Evolutionary conservation across 2,888 invertebrate genomes (phyloP), one percentile per base, ranked within the genome.

Genomic region (Tillus elongatus): DNA sequence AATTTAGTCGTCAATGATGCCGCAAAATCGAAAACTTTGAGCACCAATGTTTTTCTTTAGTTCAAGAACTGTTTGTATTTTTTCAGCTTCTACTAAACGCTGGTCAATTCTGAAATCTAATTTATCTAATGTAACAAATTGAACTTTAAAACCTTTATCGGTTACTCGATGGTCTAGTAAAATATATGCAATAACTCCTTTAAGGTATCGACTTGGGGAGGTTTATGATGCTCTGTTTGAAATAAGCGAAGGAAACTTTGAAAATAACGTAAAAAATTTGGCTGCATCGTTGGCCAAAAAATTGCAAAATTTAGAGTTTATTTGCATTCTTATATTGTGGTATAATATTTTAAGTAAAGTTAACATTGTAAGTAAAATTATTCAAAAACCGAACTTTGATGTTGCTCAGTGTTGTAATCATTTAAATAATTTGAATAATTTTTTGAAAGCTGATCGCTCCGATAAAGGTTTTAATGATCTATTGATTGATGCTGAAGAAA

Each of bases 331-430:
- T 10, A 33, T 33, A 4, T 33, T 9, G 10, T 35, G 29, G 35
- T 13, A 35, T 29, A 35, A 29, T 12, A 29, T 30, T 30, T 19
- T 33, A 15, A n/a, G 9, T 30, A 26, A 30, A 29, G 35, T 35
- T 12, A 35, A 35, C 14, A 35, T 28, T 30, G 35, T 35, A 12
- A 33, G 33, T 31, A 15, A 16, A 33, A 30, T 35, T 29, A 30
- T 35, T 30, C 35, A 35, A 29, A 35, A 28, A 30, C 12, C 11
- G n/a, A 9, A 29, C 15, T 35, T 35, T 30, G 14, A 35, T 35
- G 28, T 29, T 12, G 14, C 35, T 30, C 30, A 35, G 12, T 30
- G 9, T 12, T 35, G 35, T 35, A 29, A 13, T 10, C 30, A 30
- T n/a, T 35, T 35, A 13, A 10, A 35, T 28, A 35, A 29, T 29